phyloP scores from a whole-genome alignment of 64 coral and sea anemone species.

The Montipora efflorescens region DNA sequence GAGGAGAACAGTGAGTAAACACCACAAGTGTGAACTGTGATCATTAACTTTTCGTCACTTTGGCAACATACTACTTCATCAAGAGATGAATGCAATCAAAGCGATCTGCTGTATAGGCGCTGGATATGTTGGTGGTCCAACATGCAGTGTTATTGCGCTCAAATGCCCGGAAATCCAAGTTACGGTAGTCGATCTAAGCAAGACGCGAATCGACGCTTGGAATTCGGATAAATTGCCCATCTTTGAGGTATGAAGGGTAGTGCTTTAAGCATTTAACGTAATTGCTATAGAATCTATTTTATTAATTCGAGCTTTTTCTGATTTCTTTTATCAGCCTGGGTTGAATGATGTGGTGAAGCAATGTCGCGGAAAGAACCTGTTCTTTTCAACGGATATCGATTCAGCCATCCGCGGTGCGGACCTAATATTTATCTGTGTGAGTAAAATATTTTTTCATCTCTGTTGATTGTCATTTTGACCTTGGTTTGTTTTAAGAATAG shows the following conservation, averaged over 20 bases:
- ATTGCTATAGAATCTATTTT: not conserved
- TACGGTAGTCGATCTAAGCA: slow-evolving; percentile 89
- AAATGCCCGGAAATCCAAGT: slow-evolving; percentile 97
- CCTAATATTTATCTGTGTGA: slow-evolving; percentile 98
- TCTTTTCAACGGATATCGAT: slow-evolving; percentile 95
- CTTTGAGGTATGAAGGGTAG: slow-evolving; percentile 78
- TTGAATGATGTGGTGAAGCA: slow-evolving; percentile 87
- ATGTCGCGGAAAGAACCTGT: slow-evolving; percentile 94
- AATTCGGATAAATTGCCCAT: slow-evolving; percentile 94
- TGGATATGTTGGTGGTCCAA: slow-evolving; percentile 96
- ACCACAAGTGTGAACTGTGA: too few relatives aligned
- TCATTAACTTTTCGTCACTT: not conserved
- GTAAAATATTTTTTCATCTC: slow-evolving; percentile 7
- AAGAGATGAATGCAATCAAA: slow-evolving; percentile 70
- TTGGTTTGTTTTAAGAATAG: not conserved
- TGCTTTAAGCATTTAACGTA: too few relatives aligned
- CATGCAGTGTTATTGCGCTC: slow-evolving; percentile 96
- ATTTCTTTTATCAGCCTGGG: slow-evolving; percentile 77
- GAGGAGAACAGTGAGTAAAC: too few relatives aligned
- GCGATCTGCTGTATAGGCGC: slow-evolving; percentile 97
- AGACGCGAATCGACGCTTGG: slow-evolving; percentile 93
- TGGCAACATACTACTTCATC: not conserved
- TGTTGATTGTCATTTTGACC: not conserved
- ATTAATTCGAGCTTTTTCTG: not conserved
- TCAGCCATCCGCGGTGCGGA: slow-evolving; percentile 88